Percentiles rank a stretch among this genome's conserved stretches.
phyloP scores from a whole-genome alignment of 2,888 invertebrate genomes.

The Xanthia icteritia region DNA sequence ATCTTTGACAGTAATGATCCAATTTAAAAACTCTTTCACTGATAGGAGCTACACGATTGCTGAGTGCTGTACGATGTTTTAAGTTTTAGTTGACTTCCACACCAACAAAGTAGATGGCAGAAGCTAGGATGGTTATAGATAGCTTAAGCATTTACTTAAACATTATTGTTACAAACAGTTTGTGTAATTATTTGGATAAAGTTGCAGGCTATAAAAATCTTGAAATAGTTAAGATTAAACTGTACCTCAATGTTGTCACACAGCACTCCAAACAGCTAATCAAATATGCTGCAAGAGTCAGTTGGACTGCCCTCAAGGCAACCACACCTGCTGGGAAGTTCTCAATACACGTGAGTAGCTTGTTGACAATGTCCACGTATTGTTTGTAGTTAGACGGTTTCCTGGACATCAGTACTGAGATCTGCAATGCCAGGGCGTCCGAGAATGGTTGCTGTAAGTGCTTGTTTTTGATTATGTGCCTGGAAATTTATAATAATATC shows the following conservation, averaged over 20 bases:
- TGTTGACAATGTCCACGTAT: constrained; percentile 72
- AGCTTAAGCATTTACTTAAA: not conserved
- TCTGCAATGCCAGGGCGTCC: constrained; percentile 68
- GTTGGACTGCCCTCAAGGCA: constrained; percentile 73
- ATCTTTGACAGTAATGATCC: not conserved
- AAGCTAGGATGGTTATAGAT: not conserved
- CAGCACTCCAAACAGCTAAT: constrained; percentile 72
- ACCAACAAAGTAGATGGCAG: not conserved
- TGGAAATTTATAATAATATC: constrained; percentile 65
- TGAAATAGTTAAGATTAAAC: not conserved
- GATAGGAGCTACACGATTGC: not conserved
- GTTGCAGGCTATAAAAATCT: no score
- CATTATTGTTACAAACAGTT: not conserved
- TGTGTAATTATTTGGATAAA: not conserved
- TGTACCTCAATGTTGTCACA: constrained; percentile 73
- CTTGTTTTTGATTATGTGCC: constrained; percentile 77
- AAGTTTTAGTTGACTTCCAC: not conserved
- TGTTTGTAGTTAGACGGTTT: constrained; percentile 57
- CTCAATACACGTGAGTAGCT: constrained; percentile 78
- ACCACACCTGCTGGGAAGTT: constrained; percentile 80
- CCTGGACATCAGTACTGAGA: constrained; percentile 59
- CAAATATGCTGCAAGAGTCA: constrained; percentile 72
- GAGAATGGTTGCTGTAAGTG: constrained; percentile 75
- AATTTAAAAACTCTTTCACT: not conserved
- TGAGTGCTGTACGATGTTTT: not conserved